A percentile compares a stretch with the other conserved stretches of the same genome.
Conservation (phyloP, 1,140 invertebrate species). For the Pectinophora gossypiella region DNA sequence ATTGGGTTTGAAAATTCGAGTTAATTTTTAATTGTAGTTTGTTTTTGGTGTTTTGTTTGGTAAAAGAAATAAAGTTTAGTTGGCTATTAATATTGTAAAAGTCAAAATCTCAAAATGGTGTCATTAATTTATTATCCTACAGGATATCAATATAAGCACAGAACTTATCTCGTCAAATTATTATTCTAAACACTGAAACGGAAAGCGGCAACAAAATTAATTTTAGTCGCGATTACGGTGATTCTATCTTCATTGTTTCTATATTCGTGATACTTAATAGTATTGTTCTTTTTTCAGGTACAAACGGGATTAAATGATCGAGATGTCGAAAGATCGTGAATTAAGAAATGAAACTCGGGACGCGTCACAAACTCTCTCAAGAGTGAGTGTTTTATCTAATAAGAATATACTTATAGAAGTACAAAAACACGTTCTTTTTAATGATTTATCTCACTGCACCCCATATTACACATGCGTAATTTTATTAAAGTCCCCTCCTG, state of each 20-base stretch:
- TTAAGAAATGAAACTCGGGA: slow-evolving; percentile 20
- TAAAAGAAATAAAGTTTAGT: too few species aligned
- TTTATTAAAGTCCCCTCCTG: slow-evolving; percentile 52
- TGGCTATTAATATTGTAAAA: too few species aligned
- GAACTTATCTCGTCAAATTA: too few species aligned
- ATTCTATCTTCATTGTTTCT: too few species aligned
- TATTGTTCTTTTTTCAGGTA: slow-evolving; percentile 34
- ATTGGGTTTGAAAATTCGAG: slow-evolving; percentile 26
- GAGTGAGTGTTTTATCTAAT: slow-evolving; percentile 13
- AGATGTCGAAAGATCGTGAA: slow-evolving; percentile 23
- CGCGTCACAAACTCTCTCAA: slow-evolving; percentile 48
- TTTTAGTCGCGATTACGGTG: too few species aligned
- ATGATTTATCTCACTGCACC: not conserved
- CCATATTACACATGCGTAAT: slow-evolving; percentile 35
- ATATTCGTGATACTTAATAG: too few species aligned
- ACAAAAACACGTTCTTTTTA: not conserved
- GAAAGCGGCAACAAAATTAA: too few species aligned
- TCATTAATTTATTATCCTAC: too few species aligned
- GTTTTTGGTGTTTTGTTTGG: slow-evolving; percentile 7
- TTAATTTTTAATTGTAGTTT: not conserved
- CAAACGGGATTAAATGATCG: slow-evolving; percentile 1
- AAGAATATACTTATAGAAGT: not conserved
- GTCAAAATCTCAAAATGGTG: too few species aligned
- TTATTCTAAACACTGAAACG: too few species aligned
- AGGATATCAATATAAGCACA: too few species aligned